These are phyloP conservation scores for Bubo blakistoni DNA, from an alignment of 2,113 vertebrate genomes.

Conservation along the genomic window DNA sequence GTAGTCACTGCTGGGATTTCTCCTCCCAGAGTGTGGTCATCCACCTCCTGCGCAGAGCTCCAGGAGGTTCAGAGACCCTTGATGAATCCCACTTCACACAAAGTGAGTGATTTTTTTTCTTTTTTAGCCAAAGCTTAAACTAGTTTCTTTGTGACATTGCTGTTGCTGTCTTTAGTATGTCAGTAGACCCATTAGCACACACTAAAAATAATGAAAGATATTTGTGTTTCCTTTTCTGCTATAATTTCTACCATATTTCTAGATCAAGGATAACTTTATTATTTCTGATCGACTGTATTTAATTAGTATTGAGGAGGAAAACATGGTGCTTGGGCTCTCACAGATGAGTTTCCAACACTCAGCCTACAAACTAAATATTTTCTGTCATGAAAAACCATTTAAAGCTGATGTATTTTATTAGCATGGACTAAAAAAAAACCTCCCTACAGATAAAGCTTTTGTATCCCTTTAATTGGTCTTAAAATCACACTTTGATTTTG, in stretches of 20 bases:
- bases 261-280: neutral
- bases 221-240: neutral
- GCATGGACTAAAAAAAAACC: neutral
- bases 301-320: neutral
- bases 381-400: neutral
- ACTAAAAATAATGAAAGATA: neutral
- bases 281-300: neutral
- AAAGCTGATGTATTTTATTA: neutral
- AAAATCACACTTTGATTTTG: neutral
- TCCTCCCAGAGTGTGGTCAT: accelerated
- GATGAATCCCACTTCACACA: neutral
- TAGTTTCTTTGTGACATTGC: accelerated
- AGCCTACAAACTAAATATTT: neutral
- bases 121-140: neutral
- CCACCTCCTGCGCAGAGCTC: neutral
- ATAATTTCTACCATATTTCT: neutral
- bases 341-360: neutral
- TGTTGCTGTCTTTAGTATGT: neutral
- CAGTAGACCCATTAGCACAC: neutral
- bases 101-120: neutral
- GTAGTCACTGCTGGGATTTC: neutral
- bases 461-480: neutral
- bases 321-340: neutral
- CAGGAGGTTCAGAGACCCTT: neutral
- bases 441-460: neutral